Base-by-base conservation (phyloP, 2,113 vertebrate genomes). In the Sebastes schlegelii region DNA sequence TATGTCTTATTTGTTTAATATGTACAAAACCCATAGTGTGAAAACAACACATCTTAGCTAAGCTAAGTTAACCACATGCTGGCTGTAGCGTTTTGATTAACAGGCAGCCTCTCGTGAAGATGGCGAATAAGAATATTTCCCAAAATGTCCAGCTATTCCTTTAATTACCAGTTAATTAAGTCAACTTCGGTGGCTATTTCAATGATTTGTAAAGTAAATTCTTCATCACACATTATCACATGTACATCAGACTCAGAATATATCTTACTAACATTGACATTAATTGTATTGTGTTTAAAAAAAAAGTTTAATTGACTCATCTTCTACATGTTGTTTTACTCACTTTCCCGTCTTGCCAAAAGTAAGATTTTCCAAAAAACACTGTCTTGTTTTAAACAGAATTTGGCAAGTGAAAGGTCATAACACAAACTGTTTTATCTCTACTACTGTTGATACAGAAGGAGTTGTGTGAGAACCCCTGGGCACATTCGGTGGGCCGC, bases 401-500 rank as follows among this genome's bases (percentile, higher is more conserved):
- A 48, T 88, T 91, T 62, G 70, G 43, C 16, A 48, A 78, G 74
- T 74, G 26, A 84, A 82, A 88, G 89, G 89, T 91, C 82, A 80
- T 16, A 65, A 84, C 74, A 76, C 34, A 68, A 42, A 71, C 77
- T 46, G 74, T 84, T 85, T 80, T 46, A 80, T 92, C 57, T 69
- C 78, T 40, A 48, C 62, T 81, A 46, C 71, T 80, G 82, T 75
- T 88, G 80, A 79, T 87, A 62, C 42, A 26, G 86, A 86, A 84
- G 89, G 84, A 87, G 83, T 88, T 68, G 72, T 67, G 85, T 62
- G 65, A 74, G 79, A 77, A 71, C 82, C 85, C 77, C 54, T 52
- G 79, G 81, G 90, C 77, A 72, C 64, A 86, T 79, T 64, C 72
- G 68, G 87, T 90, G 90, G 90, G 86, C 82, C 23, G 84, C 64